Evolutionary conservation across 2,797 vertebrate species (phyloP), one percentile per base, ranked within the genome.

Genomic region (Enteromius treurensis): DNA sequence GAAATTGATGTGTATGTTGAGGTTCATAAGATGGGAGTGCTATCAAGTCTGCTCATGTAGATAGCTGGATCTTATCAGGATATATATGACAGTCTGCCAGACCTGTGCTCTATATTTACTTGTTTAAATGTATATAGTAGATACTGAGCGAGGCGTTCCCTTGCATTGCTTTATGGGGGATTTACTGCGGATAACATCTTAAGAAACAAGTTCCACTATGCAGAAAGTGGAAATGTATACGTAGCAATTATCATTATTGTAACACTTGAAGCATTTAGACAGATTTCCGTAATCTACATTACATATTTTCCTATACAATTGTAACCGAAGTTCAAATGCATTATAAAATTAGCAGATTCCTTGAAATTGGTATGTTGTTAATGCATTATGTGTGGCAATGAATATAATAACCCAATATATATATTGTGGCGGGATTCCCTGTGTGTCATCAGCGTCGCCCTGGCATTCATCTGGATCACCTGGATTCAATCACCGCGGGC

Each of bases 1-100:
- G 14, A 55, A 76, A 76, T n/a, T 76, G 34, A 82, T 82, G 76
- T 53, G 23, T 47, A 79, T 79, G 69, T 78, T 71, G 67, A 79
- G 51, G 68, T 34, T 74, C 29, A 85, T 67, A 80, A 74, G 34
- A 85, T 34, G 29, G 29, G 23, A 80, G 42, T 13, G 47, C 32
- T 73, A 55, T 76, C 80, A 76, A 45, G 53, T 68, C 32, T 62
- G 40, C 11, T 75, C n/a, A 55, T 76, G 62, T 42, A 60, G 45
- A 75, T 60, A 53, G 37, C 73, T 53, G 10, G 60, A 67, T 76
- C 60, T 68, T 68, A 68, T 82, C 47, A 67, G n/a, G n/a, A 76
- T 15, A 19, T n/a, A 40, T 68, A 2, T 26, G 11, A 14, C 32
- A 26, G 60, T 67, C 71, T 67, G 60, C 8, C 42, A 32, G 79